Base-by-base conservation (phyloP, 23 tunicate species). In the Corella eumyota region DNA sequence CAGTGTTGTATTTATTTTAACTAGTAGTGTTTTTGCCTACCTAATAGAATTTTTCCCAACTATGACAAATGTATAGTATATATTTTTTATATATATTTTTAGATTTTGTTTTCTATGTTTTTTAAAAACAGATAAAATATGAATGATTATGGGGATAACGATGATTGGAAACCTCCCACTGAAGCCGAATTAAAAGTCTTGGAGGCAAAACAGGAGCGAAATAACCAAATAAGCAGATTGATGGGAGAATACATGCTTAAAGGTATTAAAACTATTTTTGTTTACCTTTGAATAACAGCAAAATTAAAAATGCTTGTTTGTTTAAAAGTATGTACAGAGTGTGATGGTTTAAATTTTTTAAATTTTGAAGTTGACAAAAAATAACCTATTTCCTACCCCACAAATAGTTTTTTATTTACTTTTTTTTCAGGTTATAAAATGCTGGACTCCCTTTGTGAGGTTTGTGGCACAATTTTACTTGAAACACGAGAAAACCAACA, bases 361-460 rank as follows among this genome's bases (percentile, higher is more conserved):
- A n/a, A n/a, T n/a, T n/a, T n/a, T n/a, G n/a, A n/a, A n/a, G n/a
- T n/a, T n/a, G n/a, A n/a, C n/a, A n/a, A n/a, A n/a, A n/a, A n/a
- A n/a, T n/a, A 40, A 11, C 15, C 48, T 40, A 9, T 40, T 40
- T 40, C 48, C 48, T 40, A 40, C 48, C 13, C 48, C n/a, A n/a
- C n/a, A n/a, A n/a, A n/a, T n/a, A n/a, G n/a, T n/a, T n/a, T n/a
- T n/a, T n/a, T n/a, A n/a, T n/a, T n/a, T n/a, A n/a, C n/a, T 5
- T 51, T 52, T 68, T 23, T 57, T 49, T 5, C 45, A 71, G 80
- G 80, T 4, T 73, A 73, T 30, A 48, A 70, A 36, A 73, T 73
- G 80, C 45, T 73, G 63, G 70, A 73, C 55, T 5, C 15, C 11
- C 37, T 73, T 2, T 73, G 80, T 36, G 36, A 28, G 3, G 63